Evolutionary conservation across 2,888 invertebrate genomes (phyloP), one percentile per base, ranked within the genome.

Genomic region (Drosophila prostipennis): DNA sequence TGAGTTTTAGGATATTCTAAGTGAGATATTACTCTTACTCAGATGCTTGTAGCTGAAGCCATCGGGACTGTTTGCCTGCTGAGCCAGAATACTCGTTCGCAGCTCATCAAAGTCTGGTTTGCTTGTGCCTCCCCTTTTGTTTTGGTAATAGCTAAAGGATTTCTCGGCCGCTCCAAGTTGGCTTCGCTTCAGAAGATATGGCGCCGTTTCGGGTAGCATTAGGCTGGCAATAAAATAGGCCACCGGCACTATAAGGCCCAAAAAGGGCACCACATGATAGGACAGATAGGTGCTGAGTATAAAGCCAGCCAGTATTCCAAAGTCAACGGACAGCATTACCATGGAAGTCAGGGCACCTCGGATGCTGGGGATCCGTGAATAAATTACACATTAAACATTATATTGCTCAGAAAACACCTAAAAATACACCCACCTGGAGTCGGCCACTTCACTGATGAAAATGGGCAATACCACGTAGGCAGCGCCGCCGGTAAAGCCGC

Each of bases 381-480:
- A 11, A 34, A 3, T 45, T 1, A 23, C 6, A 29, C 5, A 14
- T 4, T 4, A 8, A 4, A 7, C 4, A 23, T 14, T 45, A n/a
- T 1, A 11, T 10, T n/a, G n/a, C n/a, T n/a, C n/a, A n/a, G n/a
- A n/a, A n/a, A n/a, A n/a, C n/a, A 1, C 11, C 10, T 11, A 11
- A 34, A n/a, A 5, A 1, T 4, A 26, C 6, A 11, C 82, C 79
- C 64, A 92, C 92, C 76, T 73, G 14, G 82, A 79, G 42, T 91
- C 89, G 1, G 91, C 89, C 8, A 92, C 87, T 77, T 92, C 92
- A 6, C 91, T 88, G 2, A 92, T 84, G 37, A 84, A 92, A 6
- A 92, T 80, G 10, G 92, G 91, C 0, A 91, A 55, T 0, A 86
- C 77, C 40, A 90, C 51, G 43, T 89, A 91, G 0, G 88, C 74